Conservation (phyloP, 1,140 invertebrate genomes). For the Polyergus mexicanus region DNA sequence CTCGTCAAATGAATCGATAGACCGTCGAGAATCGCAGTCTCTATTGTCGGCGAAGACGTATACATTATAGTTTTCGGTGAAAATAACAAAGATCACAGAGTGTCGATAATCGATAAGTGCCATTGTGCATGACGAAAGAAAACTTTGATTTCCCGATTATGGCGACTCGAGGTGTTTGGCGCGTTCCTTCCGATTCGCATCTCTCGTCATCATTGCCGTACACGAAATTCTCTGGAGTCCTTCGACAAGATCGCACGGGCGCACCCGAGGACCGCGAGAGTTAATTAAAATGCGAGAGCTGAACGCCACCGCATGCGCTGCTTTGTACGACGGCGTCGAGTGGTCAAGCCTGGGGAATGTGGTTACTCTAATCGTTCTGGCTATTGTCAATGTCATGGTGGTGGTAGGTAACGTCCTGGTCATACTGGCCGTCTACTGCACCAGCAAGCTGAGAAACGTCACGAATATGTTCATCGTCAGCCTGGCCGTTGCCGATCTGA, state of each 20-base stretch:
- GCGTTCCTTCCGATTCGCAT: neutral
- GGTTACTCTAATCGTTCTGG: slow-evolving; percentile 91
- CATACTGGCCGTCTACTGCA: slow-evolving; percentile 96
- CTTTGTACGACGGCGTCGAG: slow-evolving; percentile 91
- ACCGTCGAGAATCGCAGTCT: neutral
- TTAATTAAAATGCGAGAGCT: slow-evolving; percentile 86
- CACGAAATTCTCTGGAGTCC: slow-evolving; percentile 44
- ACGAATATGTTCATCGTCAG: slow-evolving; percentile 98
- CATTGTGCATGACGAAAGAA: neutral
- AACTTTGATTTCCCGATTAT: neutral
- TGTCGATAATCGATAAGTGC: neutral
- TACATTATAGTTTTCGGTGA: neutral
- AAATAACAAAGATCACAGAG: neutral
- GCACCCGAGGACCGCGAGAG: slow-evolving; percentile 44
- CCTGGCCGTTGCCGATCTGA: slow-evolving; percentile 96
- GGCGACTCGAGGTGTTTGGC: slow-evolving; percentile 1
- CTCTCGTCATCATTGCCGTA: neutral
- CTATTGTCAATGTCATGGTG: slow-evolving; percentile 94
- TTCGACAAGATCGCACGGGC: slow-evolving; percentile 57
- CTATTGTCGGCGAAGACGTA: neutral
- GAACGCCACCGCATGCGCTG: slow-evolving; percentile 92
- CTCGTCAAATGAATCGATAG: neutral
- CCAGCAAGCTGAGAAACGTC: slow-evolving; percentile 95
- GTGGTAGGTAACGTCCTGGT: slow-evolving; percentile 96
- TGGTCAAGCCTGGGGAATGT: slow-evolving; percentile 92